Base-by-base conservation (phyloP, 2,888 invertebrate species). In the Heliconius charithonia region DNA sequence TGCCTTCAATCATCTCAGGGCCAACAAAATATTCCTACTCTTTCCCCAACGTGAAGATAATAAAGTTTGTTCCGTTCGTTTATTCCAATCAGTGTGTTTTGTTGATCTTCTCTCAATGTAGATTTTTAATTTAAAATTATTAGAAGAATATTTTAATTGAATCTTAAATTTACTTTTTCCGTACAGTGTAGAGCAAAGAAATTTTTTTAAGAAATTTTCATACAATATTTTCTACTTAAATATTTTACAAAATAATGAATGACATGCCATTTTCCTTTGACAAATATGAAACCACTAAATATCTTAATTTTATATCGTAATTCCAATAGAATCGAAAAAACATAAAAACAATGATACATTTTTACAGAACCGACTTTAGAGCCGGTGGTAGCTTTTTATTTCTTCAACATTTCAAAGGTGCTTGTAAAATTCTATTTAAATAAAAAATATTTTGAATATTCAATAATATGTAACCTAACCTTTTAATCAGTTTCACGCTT, bases 1-100 rank as follows among this genome's bases (percentile, higher is more conserved):
- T 75, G 75, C 63, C 75, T 78, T 78, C 75, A 78, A 78, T 75
- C 78, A 75, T 75, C 75, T 75, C 75, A 75, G 56, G 19, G 67
- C 73, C 45, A 41, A 73, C 67, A 73, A 74, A 75, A 78, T 78
- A 71, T 65, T 75, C 69, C 45, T 45, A 73, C 67, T 73, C 73
- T 63, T 59, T 29, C 67, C 56, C 41, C 67, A 27, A 45, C 72
- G 65, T 27, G 63, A 70, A 77, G 70, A 78, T 78, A 78, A 78
- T 75, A 75, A 75, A 22, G 75, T 75, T 78, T 78, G 75, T 56
- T 71, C 72, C 41, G n/a, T 63, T 69, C 75, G 51, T 71, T 70
- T 78, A 78, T 32, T 78, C 45, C 75, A 75, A 78, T 78, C 63
- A 51, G 16, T n/a, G 32, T 51, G 75, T 78, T 29, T 75, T 63